A percentile compares a stretch with the other conserved stretches of the same genome.
Evolutionary conservation across 2,797 vertebrate species (phyloP).

Genomic region (Threskiornis aethiopicus): DNA sequence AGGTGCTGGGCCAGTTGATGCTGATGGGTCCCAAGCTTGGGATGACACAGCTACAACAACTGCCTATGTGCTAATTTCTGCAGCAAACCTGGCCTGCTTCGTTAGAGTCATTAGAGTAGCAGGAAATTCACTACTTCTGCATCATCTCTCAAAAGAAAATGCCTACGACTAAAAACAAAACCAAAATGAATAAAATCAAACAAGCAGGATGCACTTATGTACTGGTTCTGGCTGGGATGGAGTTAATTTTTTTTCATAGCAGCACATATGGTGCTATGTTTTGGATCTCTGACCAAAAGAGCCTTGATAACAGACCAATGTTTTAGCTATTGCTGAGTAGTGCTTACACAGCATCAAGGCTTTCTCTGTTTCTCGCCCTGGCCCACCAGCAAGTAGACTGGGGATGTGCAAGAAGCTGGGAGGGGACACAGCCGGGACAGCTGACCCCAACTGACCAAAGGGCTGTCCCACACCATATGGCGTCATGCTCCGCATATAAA

Average conservation of each 20-base stretch:
- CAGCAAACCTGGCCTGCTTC: neutral
- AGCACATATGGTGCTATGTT: neutral
- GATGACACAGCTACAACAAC: neutral
- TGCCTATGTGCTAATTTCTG: neutral
- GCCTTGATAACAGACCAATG: neutral
- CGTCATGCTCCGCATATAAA: neutral
- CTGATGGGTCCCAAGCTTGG: neutral
- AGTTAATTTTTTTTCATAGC: neutral
- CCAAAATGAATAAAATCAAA: neutral
- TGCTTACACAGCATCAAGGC: neutral
- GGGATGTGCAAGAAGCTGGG: neutral
- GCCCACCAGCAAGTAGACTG: neutral
- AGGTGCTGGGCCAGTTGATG: neutral
- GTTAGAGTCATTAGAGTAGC: neutral
- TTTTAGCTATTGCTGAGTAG: neutral
- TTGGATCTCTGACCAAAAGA: neutral
- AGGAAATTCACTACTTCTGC: neutral
- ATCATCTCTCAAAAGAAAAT: neutral
- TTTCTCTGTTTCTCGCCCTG: neutral
- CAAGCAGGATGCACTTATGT: neutral
- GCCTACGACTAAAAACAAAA: neutral
- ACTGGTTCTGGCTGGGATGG: neutral
- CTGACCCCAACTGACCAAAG: neutral
- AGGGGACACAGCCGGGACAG: neutral
- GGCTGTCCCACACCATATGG: neutral